These are phyloP conservation scores for Artibeus jamaicensis DNA, from an alignment of 2,797 vertebrate species.

Conservation along the genomic window DNA sequence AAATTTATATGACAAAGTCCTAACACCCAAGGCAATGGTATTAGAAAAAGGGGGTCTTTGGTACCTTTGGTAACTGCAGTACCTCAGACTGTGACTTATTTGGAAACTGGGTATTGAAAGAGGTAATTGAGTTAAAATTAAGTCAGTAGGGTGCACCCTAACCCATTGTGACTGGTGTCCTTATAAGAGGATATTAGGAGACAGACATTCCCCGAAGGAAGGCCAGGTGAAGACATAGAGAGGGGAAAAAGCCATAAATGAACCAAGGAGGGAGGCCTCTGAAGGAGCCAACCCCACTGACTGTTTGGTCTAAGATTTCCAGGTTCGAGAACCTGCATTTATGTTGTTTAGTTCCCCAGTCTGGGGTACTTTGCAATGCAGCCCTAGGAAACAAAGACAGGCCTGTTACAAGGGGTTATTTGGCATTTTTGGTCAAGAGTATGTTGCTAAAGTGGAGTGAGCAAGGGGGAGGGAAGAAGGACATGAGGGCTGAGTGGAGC, in stretches of 20 bases:
- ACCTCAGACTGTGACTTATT: not conserved
- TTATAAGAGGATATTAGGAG: not conserved
- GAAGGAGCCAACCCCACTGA: not conserved
- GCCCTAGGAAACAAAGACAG: not conserved
- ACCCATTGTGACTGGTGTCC: not conserved
- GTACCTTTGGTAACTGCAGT: not conserved
- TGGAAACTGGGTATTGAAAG: not conserved
- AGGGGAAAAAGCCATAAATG: not conserved
- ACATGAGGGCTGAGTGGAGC: not conserved
- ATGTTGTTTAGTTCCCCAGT: not conserved
- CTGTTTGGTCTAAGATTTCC: not conserved
- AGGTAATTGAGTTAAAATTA: not conserved
- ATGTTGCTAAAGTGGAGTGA: not conserved
- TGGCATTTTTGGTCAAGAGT: not conserved
- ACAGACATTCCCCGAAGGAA: not conserved
- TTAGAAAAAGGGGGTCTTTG: not conserved
- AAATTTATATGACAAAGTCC: not conserved
- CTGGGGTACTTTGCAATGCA: not conserved
- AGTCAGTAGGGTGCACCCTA: not conserved
- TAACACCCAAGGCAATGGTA: not conserved
- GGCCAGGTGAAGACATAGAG: not conserved
- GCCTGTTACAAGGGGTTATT: rapidly evolving
- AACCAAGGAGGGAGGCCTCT: not conserved
- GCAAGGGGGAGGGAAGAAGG: too few relatives aligned
- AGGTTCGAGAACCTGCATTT: not conserved